Conservation (phyloP, 2,113 vertebrate species). For the Epinephelus cyanopodus region DNA sequence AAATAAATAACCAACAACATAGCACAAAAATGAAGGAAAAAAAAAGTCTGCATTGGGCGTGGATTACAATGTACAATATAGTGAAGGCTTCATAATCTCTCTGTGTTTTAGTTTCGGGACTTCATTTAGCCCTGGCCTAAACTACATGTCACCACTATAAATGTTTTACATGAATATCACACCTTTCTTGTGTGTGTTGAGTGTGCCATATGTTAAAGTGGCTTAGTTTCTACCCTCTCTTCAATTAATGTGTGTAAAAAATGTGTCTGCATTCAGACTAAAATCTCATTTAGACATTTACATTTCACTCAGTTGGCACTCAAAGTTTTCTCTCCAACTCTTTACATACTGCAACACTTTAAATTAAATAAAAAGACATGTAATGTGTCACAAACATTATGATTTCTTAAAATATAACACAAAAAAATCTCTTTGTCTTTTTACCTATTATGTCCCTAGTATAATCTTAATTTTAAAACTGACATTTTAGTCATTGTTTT, state of each 20-base stretch:
- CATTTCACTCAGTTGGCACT: constrained; percentile 16
- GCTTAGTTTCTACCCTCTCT: background rate
- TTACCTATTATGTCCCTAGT: background rate
- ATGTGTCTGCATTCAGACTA: constrained; percentile 3
- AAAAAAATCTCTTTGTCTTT: constrained; percentile 9
- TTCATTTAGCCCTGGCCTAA: background rate
- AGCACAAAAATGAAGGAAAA: background rate
- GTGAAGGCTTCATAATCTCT: constrained; percentile 24
- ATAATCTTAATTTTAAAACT: background rate
- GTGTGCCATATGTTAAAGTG: background rate
- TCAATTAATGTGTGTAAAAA: constrained; percentile 4
- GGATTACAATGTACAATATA: background rate
- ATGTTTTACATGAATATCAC: background rate
- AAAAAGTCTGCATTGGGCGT: background rate
- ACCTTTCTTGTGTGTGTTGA: background rate
- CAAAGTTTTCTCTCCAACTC: background rate
- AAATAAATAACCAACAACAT: constrained; percentile 49
- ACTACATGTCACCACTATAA: background rate
- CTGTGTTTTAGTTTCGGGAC: background rate
- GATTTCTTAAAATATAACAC: constrained; percentile 2
- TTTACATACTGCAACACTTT: background rate
- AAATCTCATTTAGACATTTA: constrained; percentile 4
- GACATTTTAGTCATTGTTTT: background rate
- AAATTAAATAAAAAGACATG: background rate
- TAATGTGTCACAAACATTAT: background rate